A percentile compares a stretch with the other conserved stretches of the same genome.
These are phyloP conservation scores for Chelonoidis abingdonii DNA, from an alignment of 2,113 vertebrate genomes.

Conservation along the genomic window DNA sequence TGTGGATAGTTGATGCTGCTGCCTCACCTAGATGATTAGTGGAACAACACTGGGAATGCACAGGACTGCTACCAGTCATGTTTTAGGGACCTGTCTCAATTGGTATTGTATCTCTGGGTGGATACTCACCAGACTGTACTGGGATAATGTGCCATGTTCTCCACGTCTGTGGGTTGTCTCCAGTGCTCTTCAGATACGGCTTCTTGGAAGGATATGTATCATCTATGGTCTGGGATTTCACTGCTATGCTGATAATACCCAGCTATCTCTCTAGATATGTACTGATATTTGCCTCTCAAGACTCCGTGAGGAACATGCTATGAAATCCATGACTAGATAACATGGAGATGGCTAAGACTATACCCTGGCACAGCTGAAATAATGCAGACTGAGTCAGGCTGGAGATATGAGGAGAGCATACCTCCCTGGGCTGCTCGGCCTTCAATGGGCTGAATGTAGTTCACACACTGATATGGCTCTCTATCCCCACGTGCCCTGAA, in stretches of 20 bases:
- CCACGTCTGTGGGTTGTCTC: fast-evolving
- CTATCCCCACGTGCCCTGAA: neutral
- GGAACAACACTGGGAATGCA: neutral
- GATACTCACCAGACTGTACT: too few relatives aligned
- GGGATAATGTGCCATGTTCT: neutral
- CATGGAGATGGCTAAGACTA: too few relatives aligned
- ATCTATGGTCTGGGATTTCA: neutral
- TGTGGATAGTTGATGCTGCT: neutral
- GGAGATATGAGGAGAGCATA: too few relatives aligned
- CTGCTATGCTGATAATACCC: fast-evolving
- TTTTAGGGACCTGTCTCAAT: neutral
- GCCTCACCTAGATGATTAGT: neutral
- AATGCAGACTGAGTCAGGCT: too few relatives aligned
- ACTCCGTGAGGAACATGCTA: neutral
- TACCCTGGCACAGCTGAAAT: too few relatives aligned
- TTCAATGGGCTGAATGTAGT: too few relatives aligned
- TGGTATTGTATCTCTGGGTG: too few relatives aligned
- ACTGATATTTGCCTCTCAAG: neutral
- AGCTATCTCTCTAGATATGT: neutral
- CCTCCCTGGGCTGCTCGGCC: too few relatives aligned
- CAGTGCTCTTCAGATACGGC: fast-evolving
- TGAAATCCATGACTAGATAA: neutral
- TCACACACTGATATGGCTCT: neutral
- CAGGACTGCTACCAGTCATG: fast-evolving
- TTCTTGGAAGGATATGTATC: fast-evolving